phyloP scores from a whole-genome alignment of 2,888 invertebrate genomes.

The Parnassius apollo region DNA sequence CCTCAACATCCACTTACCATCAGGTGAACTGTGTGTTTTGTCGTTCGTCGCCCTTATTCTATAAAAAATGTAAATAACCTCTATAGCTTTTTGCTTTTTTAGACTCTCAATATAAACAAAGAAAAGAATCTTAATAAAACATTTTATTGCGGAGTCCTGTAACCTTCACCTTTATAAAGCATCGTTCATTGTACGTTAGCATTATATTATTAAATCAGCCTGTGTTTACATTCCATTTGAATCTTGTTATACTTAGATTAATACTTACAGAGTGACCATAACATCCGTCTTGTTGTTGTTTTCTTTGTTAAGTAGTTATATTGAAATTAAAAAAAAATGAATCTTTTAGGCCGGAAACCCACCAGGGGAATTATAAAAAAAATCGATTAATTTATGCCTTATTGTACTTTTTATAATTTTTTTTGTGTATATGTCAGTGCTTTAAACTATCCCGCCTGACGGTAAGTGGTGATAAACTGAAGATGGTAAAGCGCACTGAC shows the following conservation, averaged over 20 bases:
- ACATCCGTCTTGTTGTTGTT: constrained; percentile 12
- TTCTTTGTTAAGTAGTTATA: constrained; percentile 9
- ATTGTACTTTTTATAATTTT: too few relatives aligned
- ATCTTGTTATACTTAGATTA: not conserved
- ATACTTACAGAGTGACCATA: not conserved
- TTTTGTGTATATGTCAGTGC: too few relatives aligned
- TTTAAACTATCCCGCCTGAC: too few relatives aligned
- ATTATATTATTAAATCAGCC: constrained; percentile 7
- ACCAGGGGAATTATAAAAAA: not conserved
- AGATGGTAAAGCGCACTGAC: too few relatives aligned
- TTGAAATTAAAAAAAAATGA: not conserved
- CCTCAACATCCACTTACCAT: too few relatives aligned
- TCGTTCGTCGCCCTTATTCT: too few relatives aligned
- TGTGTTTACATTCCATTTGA: not conserved
- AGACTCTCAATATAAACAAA: constrained; percentile 2
- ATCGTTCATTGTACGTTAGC: constrained; percentile 2
- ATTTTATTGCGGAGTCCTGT: not conserved
- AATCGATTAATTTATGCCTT: too few relatives aligned
- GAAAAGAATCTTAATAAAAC: constrained; percentile 3
- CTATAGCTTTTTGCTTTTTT: not conserved
- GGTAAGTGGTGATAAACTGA: too few relatives aligned
- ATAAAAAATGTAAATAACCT: too few relatives aligned
- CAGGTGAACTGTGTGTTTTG: too few relatives aligned
- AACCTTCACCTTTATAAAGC: constrained; percentile 21
- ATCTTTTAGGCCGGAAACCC: constrained; percentile 1